Evolutionary conservation across 2,797 vertebrate species (phyloP).

Genomic region (Danio kyathit): DNA sequence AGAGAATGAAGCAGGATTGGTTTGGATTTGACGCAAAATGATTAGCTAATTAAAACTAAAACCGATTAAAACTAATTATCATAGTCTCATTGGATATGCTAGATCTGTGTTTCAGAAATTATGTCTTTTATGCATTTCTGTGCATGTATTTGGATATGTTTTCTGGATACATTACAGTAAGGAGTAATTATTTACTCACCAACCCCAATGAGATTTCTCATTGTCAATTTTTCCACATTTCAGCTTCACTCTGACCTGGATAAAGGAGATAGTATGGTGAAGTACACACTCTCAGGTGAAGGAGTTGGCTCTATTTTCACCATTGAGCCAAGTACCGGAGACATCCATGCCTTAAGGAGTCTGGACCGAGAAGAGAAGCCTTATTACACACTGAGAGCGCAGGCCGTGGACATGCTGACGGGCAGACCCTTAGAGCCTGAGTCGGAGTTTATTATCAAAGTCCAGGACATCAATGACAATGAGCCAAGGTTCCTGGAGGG

Average conservation of each 20-base stretch:
- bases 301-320: slow-evolving; percentile 92
- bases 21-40: no score
- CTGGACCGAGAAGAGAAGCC: slow-evolving; percentile 93
- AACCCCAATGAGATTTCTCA: slow-evolving; percentile 2
- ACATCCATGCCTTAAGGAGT: slow-evolving; percentile 91
- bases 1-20: no score
- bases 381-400: slow-evolving; percentile 89
- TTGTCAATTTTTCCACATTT: slow-evolving; percentile 37
- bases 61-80: no score
- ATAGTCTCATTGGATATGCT: background rate
- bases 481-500: slow-evolving; percentile 91
- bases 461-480: slow-evolving; percentile 97
- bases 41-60: no score
- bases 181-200: slow-evolving; percentile 14
- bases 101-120: slow-evolving; percentile 7
- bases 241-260: slow-evolving; percentile 96
- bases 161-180: background rate
- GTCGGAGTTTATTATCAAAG: slow-evolving; percentile 95
- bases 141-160: slow-evolving; percentile 8
- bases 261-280: slow-evolving; percentile 87
- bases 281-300: slow-evolving; percentile 93
- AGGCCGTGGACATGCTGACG: slow-evolving; percentile 88
- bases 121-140: slow-evolving; percentile 11
- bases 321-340: slow-evolving; percentile 92
- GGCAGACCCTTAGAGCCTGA: slow-evolving; percentile 89